A percentile compares a stretch with the other conserved stretches of the same genome.
phyloP scores from a whole-genome alignment of 1,140 invertebrate species.

The Piezodorus guildinii region DNA sequence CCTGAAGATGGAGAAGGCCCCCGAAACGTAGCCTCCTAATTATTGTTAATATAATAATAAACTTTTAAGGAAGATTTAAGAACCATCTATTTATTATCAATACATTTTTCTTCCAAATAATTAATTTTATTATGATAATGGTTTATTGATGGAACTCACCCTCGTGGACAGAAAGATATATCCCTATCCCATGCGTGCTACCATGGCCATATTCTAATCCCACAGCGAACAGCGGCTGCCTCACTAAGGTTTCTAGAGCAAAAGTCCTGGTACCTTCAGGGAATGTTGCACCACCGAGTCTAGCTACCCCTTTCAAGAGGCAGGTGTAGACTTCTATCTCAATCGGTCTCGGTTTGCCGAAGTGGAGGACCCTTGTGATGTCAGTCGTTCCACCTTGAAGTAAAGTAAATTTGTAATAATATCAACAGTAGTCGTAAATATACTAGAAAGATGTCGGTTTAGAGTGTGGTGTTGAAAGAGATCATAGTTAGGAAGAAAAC shows the following conservation, averaged over 20 bases:
- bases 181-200: slow-evolving; percentile 82
- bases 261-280: slow-evolving; percentile 51
- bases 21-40: too few relatives aligned
- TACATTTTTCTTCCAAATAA: too few relatives aligned
- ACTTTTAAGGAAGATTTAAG: too few relatives aligned
- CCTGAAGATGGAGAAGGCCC: too few relatives aligned
- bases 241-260: slow-evolving; percentile 59
- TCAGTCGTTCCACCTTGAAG: slow-evolving; percentile 78
- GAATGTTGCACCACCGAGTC: slow-evolving; percentile 54
- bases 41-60: too few relatives aligned
- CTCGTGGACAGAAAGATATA: slow-evolving; percentile 75
- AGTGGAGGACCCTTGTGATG: slow-evolving; percentile 82
- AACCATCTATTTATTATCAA: too few relatives aligned
- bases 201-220: slow-evolving; percentile 78
- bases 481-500: too few relatives aligned
- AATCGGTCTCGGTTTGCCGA: slow-evolving; percentile 60
- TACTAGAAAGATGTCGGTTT: too few relatives aligned
- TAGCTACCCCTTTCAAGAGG: slow-evolving; percentile 75
- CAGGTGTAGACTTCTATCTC: slow-evolving; percentile 76
- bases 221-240: slow-evolving; percentile 63
- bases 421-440: too few relatives aligned
- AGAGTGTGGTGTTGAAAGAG: too few relatives aligned
- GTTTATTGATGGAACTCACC: slow-evolving; percentile 36
- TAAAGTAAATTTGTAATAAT: too few relatives aligned
- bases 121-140: too few relatives aligned